These are phyloP conservation scores for Cerceris ruficornis DNA, from an alignment of 2,888 invertebrate species.

Conservation along the genomic window DNA sequence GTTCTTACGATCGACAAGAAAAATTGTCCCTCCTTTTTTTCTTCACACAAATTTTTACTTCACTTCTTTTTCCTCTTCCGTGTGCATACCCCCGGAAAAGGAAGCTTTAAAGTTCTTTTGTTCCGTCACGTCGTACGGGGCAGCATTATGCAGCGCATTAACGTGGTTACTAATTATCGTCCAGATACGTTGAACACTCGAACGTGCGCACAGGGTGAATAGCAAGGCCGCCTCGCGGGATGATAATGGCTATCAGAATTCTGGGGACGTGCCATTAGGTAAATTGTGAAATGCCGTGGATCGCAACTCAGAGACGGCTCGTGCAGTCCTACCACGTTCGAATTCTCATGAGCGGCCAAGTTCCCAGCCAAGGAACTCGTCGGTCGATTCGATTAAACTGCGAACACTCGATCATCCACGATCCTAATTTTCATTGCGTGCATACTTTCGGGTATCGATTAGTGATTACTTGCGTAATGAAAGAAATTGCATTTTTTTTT, in stretches of 20 bases:
- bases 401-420: slow-evolving; percentile 47
- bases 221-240: slow-evolving; percentile 42
- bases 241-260: slow-evolving; percentile 72
- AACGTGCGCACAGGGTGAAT: slow-evolving; percentile 42
- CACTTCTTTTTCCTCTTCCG: not conserved
- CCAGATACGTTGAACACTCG: slow-evolving; percentile 36
- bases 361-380: slow-evolving; percentile 49
- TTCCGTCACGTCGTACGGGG: not conserved
- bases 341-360: slow-evolving; percentile 65
- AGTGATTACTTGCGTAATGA: not conserved
- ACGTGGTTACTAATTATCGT: slow-evolving; percentile 55
- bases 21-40: too few relatives aligned
- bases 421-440: slow-evolving; percentile 23
- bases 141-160: slow-evolving; percentile 40
- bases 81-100: not conserved
- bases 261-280: slow-evolving; percentile 72
- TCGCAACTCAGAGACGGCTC: slow-evolving; percentile 48
- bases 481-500: not conserved
- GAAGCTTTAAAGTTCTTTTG: not conserved
- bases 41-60: not conserved
- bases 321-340: slow-evolving; percentile 68
- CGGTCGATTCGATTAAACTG: slow-evolving; percentile 62
- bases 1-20: too few relatives aligned
- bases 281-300: slow-evolving; percentile 72
- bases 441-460: slow-evolving; percentile 9